Base-by-base conservation (phyloP, 2,797 vertebrate genomes). In the Acipenser oxyrinchus region DNA sequence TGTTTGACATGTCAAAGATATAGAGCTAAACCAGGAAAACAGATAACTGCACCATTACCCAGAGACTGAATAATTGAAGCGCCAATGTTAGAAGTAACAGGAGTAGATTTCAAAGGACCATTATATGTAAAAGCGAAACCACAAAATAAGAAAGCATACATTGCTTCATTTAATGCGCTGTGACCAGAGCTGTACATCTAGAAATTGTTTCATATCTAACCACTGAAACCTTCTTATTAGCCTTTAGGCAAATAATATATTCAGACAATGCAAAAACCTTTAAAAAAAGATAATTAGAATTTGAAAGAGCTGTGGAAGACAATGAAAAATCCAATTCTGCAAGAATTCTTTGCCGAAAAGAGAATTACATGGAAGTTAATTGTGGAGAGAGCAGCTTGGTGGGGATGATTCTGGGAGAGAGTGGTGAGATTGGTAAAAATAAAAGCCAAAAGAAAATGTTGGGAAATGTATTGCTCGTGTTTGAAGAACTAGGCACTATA, bases 301-400 rank as follows among this genome's bases (percentile, higher is more conserved):
- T 55, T 55, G 0, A 55, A n/a, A 7, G 6, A 55, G 52, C 9
- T 55, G 52, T 6, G 52, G 52, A 55, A 55, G n/a, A 10, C 9
- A 10, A 55, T 55, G n/a, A 55, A 55, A n/a, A 55, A 55, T n/a
- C 6, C 3, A n/a, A 6, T 10, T 10, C n/a, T 55, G n/a, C 9
- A n/a, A 10, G 4, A 55, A n/a, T 55, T 4, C 52, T 55, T 55
- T 55, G 9, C 52, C 9, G 6, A 5, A 48, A 57, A 13, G 0
- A 66, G 73, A 1, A 67, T 74, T 13, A 68, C 51, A 1, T 75
- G 68, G 71, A 75, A 69, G 63, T 72, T 70, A 8, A 77, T 70
- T 2, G 68, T 9, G 0, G 68, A 72, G 62, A 0, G 58, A 51
- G 69, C 65, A 4, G 72, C 72, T 3, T 76, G 68, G 74, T 74